Percentiles rank a stretch among this genome's conserved stretches.
These are phyloP conservation scores for Cydia pomonella DNA, from an alignment of 1,140 invertebrate species.

Conservation along the genomic window DNA sequence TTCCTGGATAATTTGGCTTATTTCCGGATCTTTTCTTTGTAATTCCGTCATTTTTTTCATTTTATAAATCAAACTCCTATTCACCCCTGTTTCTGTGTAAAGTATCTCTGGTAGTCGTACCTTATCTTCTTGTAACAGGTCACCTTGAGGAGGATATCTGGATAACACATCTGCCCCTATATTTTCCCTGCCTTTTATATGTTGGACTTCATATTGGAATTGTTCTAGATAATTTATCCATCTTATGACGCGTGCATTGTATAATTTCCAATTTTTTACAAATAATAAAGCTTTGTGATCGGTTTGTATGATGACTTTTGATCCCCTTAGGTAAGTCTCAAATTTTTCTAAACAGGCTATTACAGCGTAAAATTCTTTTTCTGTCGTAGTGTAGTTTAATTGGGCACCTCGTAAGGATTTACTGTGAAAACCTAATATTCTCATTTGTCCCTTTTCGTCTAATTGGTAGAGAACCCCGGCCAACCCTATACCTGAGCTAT, in stretches of 20 bases:
- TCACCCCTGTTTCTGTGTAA: conserved; percentile 24
- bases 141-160: conserved; percentile 41
- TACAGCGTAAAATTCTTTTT: conserved; percentile 60
- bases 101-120: conserved; percentile 34
- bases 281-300: conserved; percentile 76
- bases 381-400: conserved; percentile 50
- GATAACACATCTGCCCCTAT: conserved; percentile 53
- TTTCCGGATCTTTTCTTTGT: conserved; percentile 1
- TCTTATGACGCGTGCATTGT: conserved; percentile 61
- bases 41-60: conserved; percentile 17
- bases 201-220: conserved; percentile 64
- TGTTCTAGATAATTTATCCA: conserved; percentile 70
- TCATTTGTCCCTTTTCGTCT: conserved; percentile 35
- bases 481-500: conserved; percentile 47
- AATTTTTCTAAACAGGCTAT: conserved; percentile 57
- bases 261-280: conserved; percentile 62
- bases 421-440: conserved; percentile 46
- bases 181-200: conserved; percentile 54
- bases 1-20: neutral
- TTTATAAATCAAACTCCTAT: conserved; percentile 33
- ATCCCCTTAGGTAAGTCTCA: conserved; percentile 47
- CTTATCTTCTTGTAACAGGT: conserved; percentile 44
- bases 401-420: conserved; percentile 41
- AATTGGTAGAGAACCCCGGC: conserved; percentile 51
- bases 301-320: conserved; percentile 58